These are phyloP conservation scores for Distichodus sexfasciatus DNA, from an alignment of 2,797 vertebrate species.

Conservation along the genomic window DNA sequence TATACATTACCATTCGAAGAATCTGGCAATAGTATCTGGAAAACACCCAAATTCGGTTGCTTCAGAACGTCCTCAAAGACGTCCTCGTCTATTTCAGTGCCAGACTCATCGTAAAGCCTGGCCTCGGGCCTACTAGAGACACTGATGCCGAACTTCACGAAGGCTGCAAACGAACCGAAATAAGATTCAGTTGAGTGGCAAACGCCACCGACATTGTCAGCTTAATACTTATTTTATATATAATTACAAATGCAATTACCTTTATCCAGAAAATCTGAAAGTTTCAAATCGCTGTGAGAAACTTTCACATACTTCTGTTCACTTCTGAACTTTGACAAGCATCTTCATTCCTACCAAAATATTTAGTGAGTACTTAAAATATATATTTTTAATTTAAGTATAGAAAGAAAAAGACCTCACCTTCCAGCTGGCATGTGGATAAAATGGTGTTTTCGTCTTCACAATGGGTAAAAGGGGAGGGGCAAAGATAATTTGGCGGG, in stretches of 20 bases:
- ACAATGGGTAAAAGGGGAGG: not conserved
- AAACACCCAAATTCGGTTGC: not conserved
- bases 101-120: not conserved
- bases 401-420: not conserved
- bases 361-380: not conserved
- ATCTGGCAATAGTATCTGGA: not conserved
- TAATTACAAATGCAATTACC: not conserved
- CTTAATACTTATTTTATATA: not conserved
- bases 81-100: not conserved
- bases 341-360: not conserved
- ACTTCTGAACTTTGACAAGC: conserved; percentile 13
- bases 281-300: conserved; percentile 13
- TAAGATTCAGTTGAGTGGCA: not conserved
- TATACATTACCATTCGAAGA: not conserved
- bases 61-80: conserved; percentile 6
- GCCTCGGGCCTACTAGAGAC: not conserved
- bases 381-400: not conserved
- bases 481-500: not conserved
- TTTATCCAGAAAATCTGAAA: conserved; percentile 14
- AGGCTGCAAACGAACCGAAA: not conserved
- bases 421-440: not conserved
- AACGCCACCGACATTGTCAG: not conserved
- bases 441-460: not conserved
- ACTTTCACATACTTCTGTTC: conserved; percentile 19
- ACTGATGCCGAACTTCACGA: not conserved